phyloP scores from a whole-genome alignment of 30 jellyfish, hydroid and myxozoan species.

The Cassiopea xamachana region DNA sequence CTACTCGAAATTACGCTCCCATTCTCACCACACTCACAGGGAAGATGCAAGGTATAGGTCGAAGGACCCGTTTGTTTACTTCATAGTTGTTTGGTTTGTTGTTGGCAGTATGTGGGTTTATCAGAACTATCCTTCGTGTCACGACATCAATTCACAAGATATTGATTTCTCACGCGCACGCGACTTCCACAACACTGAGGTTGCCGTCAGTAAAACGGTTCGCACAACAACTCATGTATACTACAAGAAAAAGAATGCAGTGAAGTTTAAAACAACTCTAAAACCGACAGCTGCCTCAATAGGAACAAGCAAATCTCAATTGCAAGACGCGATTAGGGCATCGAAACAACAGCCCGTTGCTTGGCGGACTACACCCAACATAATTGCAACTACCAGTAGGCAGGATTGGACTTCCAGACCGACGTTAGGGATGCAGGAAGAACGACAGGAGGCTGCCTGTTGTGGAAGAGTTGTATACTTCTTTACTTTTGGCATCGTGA shows the following conservation, averaged over 20 bases:
- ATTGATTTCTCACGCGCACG: background rate
- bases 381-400: background rate
- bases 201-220: background rate
- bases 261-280: background rate
- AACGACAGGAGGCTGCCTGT: constrained; percentile 46
- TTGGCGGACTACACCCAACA: background rate
- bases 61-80: constrained; percentile 85
- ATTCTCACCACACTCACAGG: constrained; percentile 38
- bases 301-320: background rate
- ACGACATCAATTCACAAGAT: constrained; percentile 20
- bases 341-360: background rate
- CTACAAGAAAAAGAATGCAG: background rate
- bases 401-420: background rate
- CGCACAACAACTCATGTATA: background rate
- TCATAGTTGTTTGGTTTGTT: constrained; percentile 87
- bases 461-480: constrained; percentile 71
- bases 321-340: background rate
- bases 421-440: background rate
- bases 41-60: constrained; percentile 63
- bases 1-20: constrained; percentile 39
- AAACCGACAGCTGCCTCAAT: background rate
- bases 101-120: constrained; percentile 97
- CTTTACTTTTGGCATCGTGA: constrained; percentile 75
- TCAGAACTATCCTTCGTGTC: constrained; percentile 84
- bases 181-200: background rate